Evolutionary conservation across 2,888 invertebrate genomes (phyloP).

Genomic region (Microplitis manilae): DNA sequence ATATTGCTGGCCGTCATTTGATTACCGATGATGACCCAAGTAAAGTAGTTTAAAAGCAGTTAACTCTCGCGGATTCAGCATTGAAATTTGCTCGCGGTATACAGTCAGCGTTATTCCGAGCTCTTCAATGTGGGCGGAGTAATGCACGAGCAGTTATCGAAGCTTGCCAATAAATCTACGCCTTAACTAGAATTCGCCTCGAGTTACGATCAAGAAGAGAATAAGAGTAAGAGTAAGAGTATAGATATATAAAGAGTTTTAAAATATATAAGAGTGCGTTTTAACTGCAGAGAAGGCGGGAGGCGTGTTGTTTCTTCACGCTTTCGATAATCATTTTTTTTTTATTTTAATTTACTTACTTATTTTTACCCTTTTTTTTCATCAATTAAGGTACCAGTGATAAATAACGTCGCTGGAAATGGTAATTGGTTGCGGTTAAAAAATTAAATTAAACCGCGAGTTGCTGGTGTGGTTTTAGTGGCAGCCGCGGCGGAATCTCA

Average conservation of each 20-base stretch:
- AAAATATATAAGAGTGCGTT: conserved; percentile 49
- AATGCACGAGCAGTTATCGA: conserved; percentile 68
- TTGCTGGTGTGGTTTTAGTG: neutral
- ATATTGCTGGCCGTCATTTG: neutral
- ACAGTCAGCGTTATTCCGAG: conserved; percentile 39
- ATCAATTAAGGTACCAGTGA: neutral
- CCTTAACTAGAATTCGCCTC: conserved; percentile 68
- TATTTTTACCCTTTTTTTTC: neutral
- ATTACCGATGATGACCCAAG: conserved; percentile 1
- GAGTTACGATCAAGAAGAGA: conserved; percentile 51
- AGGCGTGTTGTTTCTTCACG: conserved; percentile 30
- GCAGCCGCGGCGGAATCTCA: neutral
- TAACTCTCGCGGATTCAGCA: neutral
- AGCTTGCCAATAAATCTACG: conserved; percentile 68
- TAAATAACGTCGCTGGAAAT: neutral
- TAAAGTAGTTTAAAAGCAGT: neutral
- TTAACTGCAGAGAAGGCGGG: conserved; percentile 7
- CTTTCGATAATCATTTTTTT: conserved; percentile 23
- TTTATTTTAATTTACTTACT: neutral
- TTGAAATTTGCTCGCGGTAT: conserved; percentile 4
- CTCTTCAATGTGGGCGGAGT: conserved; percentile 63
- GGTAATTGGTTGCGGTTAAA: neutral
- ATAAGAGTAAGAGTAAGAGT: conserved; percentile 23
- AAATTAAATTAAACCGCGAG: neutral
- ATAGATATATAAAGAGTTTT: neutral